Evolutionary conservation across 35 echinoderm and acorn worm genomes (phyloP), one percentile per base, ranked within the genome.

Genomic region (Diadema setosum): DNA sequence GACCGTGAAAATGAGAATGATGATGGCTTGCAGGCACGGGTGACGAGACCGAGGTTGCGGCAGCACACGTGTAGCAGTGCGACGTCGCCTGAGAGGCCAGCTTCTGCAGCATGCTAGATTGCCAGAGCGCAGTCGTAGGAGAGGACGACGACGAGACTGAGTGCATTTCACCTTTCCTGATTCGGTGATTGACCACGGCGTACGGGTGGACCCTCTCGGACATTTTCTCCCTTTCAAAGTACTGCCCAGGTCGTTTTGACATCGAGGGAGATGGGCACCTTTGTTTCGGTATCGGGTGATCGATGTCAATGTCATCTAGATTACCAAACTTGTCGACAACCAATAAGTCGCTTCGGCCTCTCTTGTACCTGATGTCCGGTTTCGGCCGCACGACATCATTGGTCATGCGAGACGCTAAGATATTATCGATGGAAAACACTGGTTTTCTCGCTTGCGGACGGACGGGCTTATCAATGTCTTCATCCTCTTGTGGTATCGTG

Each of bases 11-110:
- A 21, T 60, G 57, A n/a, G 24, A 21, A 18, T 29, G 65, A 14
- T 78, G 73, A 41, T 39, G 29, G 35, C 37, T 44, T 34, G 44
- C 35, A 41, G 73, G 40, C 30, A 78, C 36, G 73, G 73, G 35
- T 39, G 73, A 25, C 37, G 73, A 78, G 9, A 44, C 73, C 4
- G 27, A 33, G 40, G 73, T 78, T 2, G 73, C 29, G 29, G 73
- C 73, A 1, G 73, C 73, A 42, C 73, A 78, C 25, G 73, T 78
- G 73, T 78, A 78, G 73, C 73, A 78, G 73, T 78, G 73, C 73
- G 73, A 78, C 20, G 73, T 78, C 34, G 73, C 73, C 40, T 78
- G 73, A 39, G 73, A 78, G 44, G 73, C 73, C 11, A 78, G 40
- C 36, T 78, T 78, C 73, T 78, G 73, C 7, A 78, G 73, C 73